Percentiles rank a stretch among this genome's conserved stretches.
Conservation (phyloP, 2,888 invertebrate species). For the Perizoma affinitatum region DNA sequence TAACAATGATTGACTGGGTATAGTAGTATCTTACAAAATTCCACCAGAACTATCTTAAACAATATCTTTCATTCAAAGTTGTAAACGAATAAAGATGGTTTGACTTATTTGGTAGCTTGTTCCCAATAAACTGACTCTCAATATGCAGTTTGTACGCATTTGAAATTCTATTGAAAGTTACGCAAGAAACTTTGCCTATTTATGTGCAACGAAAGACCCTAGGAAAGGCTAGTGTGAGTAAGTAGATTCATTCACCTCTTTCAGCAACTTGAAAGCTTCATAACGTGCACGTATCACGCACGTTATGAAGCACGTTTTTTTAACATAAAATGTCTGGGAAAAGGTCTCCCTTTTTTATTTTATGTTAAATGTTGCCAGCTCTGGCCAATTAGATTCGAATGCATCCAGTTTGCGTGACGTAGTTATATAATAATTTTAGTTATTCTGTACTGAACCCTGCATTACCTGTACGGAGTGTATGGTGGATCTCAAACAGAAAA, state of each 20-base stretch:
- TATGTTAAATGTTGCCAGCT: too few relatives aligned
- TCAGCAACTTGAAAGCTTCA: background rate
- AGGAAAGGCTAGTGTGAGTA: background rate
- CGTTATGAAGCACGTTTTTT: too few relatives aligned
- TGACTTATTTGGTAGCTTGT: slow-evolving; percentile 32
- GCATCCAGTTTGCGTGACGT: too few relatives aligned
- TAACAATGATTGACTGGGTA: background rate
- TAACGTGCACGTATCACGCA: too few relatives aligned
- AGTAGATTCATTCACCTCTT: slow-evolving; percentile 4
- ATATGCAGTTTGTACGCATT: slow-evolving; percentile 31
- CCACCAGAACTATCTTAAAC: slow-evolving; percentile 13
- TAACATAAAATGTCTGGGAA: too few relatives aligned
- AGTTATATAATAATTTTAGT: too few relatives aligned
- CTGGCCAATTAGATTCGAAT: too few relatives aligned
- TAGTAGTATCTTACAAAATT: slow-evolving; percentile 6
- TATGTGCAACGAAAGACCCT: background rate
- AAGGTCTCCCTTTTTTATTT: too few relatives aligned
- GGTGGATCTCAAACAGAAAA: too few relatives aligned
- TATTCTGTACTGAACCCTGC: too few relatives aligned
- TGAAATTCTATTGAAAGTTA: slow-evolving; percentile 25
- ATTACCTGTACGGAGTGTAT: too few relatives aligned
- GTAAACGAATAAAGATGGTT: slow-evolving; percentile 29
- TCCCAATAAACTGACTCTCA: slow-evolving; percentile 31
- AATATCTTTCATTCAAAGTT: slow-evolving; percentile 25
- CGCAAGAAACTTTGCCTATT: slow-evolving; percentile 15